Evolutionary conservation across 2,797 vertebrate species (phyloP).

Genomic region (Botia kubotai): DNA sequence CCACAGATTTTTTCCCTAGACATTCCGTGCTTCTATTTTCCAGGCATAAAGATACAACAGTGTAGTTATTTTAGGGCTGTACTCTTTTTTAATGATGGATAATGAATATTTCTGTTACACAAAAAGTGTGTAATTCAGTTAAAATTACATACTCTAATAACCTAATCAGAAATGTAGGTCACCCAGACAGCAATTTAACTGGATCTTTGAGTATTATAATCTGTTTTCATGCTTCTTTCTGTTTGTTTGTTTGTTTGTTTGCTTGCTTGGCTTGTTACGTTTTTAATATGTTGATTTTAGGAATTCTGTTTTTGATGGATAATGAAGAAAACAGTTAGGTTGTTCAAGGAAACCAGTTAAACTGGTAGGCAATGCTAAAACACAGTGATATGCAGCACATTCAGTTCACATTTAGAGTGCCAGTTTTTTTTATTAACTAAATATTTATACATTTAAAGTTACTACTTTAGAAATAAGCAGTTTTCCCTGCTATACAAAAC

Average conservation of each 20-base stretch:
- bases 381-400: neutral
- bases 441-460: neutral
- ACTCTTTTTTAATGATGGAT: conserved; percentile 9
- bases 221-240: neutral
- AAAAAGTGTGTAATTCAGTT: neutral
- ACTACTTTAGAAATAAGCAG: neutral
- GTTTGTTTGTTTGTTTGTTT: neutral
- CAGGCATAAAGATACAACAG: neutral
- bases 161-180: conserved; percentile 16
- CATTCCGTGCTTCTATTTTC: neutral
- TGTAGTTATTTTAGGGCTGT: neutral
- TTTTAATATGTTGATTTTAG: neutral
- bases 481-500: neutral
- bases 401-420: neutral
- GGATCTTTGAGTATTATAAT: conserved; percentile 5
- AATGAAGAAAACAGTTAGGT: conserved; percentile 9
- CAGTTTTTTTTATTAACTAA: neutral
- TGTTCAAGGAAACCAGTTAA: neutral
- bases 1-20: neutral
- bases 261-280: neutral
- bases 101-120: neutral
- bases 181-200: neutral
- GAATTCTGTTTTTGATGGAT: neutral
- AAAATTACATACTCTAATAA: conserved; percentile 15
- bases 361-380: neutral